phyloP scores from a whole-genome alignment of 1,140 invertebrate genomes.

The Neotoxoptera formosana region DNA sequence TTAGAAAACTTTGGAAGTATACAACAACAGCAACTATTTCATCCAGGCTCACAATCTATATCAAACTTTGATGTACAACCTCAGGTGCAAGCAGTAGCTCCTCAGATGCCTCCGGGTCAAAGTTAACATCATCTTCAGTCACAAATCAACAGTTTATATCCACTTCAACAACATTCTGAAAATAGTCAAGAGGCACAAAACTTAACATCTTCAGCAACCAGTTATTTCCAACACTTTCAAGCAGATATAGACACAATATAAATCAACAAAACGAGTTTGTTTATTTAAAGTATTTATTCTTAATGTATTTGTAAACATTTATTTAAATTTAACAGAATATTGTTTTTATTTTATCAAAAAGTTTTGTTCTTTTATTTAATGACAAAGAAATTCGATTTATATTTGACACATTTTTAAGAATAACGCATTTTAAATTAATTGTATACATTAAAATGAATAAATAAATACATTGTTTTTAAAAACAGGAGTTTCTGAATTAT shows the following conservation, averaged over 20 bases:
- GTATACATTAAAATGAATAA: too few species aligned
- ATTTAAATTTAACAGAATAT: too few species aligned
- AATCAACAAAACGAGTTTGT: too few species aligned
- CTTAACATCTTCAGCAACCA: conserved; percentile 27
- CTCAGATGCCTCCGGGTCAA: not conserved
- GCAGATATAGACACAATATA: not conserved
- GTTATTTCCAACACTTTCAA: not conserved
- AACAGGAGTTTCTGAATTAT: too few species aligned
- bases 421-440: too few species aligned
- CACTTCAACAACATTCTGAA: conserved; percentile 7
- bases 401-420: too few species aligned
- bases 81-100: not conserved
- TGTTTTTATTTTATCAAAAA: too few species aligned
- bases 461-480: too few species aligned
- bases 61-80: not conserved
- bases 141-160: not conserved
- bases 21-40: not conserved
- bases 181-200: not conserved
- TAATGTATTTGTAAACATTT: too few species aligned
- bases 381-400: too few species aligned
- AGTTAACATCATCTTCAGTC: not conserved
- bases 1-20: not conserved
- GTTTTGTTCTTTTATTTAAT: too few species aligned
- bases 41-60: not conserved
- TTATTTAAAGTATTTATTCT: too few species aligned